A percentile compares a stretch with the other conserved stretches of the same genome.
phyloP scores from a whole-genome alignment of 2,888 invertebrate species.

The Arge pagana region DNA sequence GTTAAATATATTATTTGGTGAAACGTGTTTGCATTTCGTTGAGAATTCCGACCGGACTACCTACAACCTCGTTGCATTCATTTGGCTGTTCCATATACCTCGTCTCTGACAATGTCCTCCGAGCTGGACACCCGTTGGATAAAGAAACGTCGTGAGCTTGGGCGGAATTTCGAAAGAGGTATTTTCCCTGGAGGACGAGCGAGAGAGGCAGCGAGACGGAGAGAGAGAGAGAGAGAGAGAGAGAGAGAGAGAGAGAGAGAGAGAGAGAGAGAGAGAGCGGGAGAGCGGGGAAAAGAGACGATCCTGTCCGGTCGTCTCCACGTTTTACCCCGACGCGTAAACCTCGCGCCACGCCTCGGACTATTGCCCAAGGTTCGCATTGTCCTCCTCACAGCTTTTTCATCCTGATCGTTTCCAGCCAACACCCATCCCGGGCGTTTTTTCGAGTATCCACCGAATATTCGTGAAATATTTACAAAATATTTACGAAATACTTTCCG shows the following conservation, averaged over 20 bases:
- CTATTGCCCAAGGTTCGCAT: constrained; percentile 2
- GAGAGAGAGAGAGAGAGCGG: too few species aligned
- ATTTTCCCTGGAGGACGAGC: constrained; percentile 14
- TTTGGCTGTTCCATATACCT: constrained; percentile 20
- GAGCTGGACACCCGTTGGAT: constrained; percentile 10
- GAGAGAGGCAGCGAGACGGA: too few species aligned
- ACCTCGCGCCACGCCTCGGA: constrained; percentile 12
- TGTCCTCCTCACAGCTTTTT: constrained; percentile 11
- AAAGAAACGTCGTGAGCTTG: constrained; percentile 11
- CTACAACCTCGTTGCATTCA: constrained; percentile 15
- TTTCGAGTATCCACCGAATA: neutral
- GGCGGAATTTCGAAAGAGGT: constrained; percentile 7
- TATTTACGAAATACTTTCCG: too few species aligned
- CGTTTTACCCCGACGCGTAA: neutral
- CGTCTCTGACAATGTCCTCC: too few species aligned
- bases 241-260: too few species aligned
- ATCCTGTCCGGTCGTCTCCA: neutral
- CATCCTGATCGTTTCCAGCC: constrained; percentile 9
- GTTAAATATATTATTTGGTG: constrained; percentile 1
- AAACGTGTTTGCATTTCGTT: constrained; percentile 9
- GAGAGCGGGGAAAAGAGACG: too few species aligned
- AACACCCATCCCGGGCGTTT: neutral
- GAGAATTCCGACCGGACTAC: constrained; percentile 11
- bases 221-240: too few species aligned
- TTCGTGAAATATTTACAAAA: too few species aligned